Percentiles rank a stretch among this genome's conserved stretches.
phyloP scores from a whole-genome alignment of 2,888 invertebrate genomes.

The Leptopilina drosophilae region DNA sequence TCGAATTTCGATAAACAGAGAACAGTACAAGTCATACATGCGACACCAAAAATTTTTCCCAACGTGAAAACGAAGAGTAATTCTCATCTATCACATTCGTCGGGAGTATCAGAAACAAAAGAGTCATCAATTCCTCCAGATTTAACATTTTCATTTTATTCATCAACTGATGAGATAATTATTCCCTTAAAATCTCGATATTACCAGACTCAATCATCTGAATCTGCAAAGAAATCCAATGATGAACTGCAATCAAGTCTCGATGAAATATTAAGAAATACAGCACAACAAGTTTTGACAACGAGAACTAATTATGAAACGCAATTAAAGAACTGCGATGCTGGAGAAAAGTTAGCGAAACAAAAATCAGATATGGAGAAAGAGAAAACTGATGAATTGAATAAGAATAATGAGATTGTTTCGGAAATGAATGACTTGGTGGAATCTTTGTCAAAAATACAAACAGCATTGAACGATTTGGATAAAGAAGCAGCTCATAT shows the following conservation, averaged over 20 bases:
- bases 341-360: background rate
- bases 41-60: background rate
- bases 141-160: conserved; percentile 29
- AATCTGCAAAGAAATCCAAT: background rate
- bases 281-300: background rate
- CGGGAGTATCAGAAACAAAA: background rate
- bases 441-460: conserved; percentile 13
- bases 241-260: background rate
- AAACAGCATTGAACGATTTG: background rate
- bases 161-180: background rate
- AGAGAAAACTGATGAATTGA: background rate
- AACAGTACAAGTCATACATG: background rate
- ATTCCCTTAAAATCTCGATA: background rate
- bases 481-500: conserved; percentile 17
- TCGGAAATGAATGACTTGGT: conserved; percentile 6
- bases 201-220: background rate
- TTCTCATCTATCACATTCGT: background rate
- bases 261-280: background rate
- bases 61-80: background rate
- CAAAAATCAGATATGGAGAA: background rate
- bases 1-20: no score
- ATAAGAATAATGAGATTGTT: background rate
- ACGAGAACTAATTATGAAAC: background rate
- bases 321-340: background rate
- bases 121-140: background rate